Evolutionary conservation across 2,797 vertebrate genomes (phyloP), one percentile per base, ranked within the genome.

Genomic region (Labroides dimidiatus): DNA sequence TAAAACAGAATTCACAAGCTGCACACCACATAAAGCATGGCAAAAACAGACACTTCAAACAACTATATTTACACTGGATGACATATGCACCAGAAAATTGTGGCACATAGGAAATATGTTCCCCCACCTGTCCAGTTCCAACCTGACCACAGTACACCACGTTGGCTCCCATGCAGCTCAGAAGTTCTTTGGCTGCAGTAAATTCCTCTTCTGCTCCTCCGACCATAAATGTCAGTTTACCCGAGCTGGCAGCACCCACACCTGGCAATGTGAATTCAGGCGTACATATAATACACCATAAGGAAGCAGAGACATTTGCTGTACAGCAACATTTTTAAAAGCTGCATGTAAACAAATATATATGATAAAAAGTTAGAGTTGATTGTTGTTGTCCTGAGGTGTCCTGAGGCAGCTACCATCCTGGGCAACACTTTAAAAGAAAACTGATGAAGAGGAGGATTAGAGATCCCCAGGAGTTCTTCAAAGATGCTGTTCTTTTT

Each of bases 201-300:
- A 99, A 99, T 90, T 99, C 98, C 64, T 95, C 95, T 90, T 99
- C 96, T 1, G 93, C 94, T 89, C 98, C 98, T 76, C 98, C 98
- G 14, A 99, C 97, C 98, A 99, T 99, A 87, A 99, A 99, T 2
- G 98, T 99, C 84, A 99, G 95, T 85, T 99, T 99, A 75, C 95
- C 97, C 69, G 95, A 95, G 75, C 89, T 95, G 80, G 98, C 98
- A 57, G 98, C 96, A 81, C 98, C 97, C 72, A 99, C 97, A 93
- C 98, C 98, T 99, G 87, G 57, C 41, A 74, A 81, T 43, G 60
- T 36, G 50, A 82, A 64, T 47, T 15, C 11, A 23, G 19, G 54
- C 19, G 78, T 53, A 70, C 5, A 67, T 17, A 68, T 36, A 75
- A 58, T 19, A n/a, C 61, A 61, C 51, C 51, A 42, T n/a, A 36